A percentile compares a stretch with the other conserved stretches of the same genome.
Evolutionary conservation across 2,797 vertebrate genomes (phyloP).

Genomic region (Brotula barbata): DNA sequence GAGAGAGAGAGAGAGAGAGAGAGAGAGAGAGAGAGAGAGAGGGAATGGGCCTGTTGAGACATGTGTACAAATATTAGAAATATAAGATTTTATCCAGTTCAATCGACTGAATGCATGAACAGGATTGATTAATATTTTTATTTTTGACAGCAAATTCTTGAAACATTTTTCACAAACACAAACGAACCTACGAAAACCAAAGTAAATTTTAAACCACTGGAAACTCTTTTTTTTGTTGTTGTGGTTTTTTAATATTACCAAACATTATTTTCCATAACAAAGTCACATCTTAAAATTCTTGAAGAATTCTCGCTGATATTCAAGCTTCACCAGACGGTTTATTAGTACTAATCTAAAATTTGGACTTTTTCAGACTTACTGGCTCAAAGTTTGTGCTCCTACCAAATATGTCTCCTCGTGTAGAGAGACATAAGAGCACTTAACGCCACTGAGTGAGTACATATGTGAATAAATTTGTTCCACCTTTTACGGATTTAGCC

Average conservation of each 20-base stretch:
- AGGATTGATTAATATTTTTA: too few relatives aligned
- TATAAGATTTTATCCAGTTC: slow-evolving; percentile 17
- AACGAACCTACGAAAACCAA: too few relatives aligned
- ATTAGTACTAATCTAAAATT: slow-evolving; percentile 55
- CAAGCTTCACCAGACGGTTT: slow-evolving; percentile 4
- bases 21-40: slow-evolving; percentile 3
- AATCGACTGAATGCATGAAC: too few relatives aligned
- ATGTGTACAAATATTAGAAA: slow-evolving; percentile 10
- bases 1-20: not conserved
- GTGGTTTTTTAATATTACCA: too few relatives aligned
- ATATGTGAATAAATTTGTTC: slow-evolving; percentile 70
- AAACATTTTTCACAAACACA: too few relatives aligned
- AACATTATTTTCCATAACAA: not conserved
- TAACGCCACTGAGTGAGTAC: slow-evolving; percentile 72
- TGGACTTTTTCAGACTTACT: slow-evolving; percentile 49
- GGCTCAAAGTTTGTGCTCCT: slow-evolving; percentile 48
- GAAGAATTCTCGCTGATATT: not conserved
- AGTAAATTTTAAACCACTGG: too few relatives aligned
- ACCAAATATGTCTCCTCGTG: slow-evolving; percentile 53
- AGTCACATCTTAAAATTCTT: not conserved
- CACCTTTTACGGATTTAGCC: slow-evolving; percentile 68
- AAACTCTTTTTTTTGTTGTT: too few relatives aligned
- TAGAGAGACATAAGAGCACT: slow-evolving; percentile 48
- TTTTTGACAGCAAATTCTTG: not conserved
- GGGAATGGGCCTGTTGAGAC: not conserved